These are phyloP conservation scores for Apogon hyalosoma DNA, from an alignment of 2,797 vertebrate genomes.

Conservation along the genomic window DNA sequence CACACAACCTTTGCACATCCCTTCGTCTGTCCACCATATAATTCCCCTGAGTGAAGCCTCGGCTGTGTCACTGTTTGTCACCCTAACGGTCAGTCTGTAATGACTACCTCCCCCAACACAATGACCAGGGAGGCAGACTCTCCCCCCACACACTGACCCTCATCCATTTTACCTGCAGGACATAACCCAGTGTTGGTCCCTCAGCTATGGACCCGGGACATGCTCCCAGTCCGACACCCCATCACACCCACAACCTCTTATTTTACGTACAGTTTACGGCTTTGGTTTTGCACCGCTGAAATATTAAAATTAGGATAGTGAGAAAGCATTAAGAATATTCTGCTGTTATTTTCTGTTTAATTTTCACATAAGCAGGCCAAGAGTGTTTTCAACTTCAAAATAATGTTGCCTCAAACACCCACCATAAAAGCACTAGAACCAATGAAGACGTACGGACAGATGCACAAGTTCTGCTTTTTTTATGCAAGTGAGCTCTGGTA, in stretches of 20 bases:
- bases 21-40: constrained; percentile 53
- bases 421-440: not conserved
- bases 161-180: constrained; percentile 70
- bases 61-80: constrained; percentile 69
- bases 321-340: not conserved
- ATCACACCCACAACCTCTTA: constrained; percentile 8
- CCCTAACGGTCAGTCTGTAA: constrained; percentile 77
- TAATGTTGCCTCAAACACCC: not conserved
- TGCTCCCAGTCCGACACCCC: constrained; percentile 12
- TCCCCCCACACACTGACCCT: constrained; percentile 49
- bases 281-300: constrained; percentile 3
- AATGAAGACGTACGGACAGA: no score
- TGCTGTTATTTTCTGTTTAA: not conserved
- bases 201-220: constrained; percentile 10
- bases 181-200: constrained; percentile 6
- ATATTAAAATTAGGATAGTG: not conserved
- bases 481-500: no score
- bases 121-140: constrained; percentile 57
- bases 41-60: constrained; percentile 68
- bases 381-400: not conserved
- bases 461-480: no score
- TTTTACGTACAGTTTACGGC: constrained; percentile 11
- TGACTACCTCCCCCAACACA: constrained; percentile 69
- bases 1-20: constrained; percentile 65
- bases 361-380: not conserved